Evolutionary conservation across 2,797 vertebrate species (phyloP), one percentile per base, ranked within the genome.

Genomic region (Schizopygopsis malacanthus): DNA sequence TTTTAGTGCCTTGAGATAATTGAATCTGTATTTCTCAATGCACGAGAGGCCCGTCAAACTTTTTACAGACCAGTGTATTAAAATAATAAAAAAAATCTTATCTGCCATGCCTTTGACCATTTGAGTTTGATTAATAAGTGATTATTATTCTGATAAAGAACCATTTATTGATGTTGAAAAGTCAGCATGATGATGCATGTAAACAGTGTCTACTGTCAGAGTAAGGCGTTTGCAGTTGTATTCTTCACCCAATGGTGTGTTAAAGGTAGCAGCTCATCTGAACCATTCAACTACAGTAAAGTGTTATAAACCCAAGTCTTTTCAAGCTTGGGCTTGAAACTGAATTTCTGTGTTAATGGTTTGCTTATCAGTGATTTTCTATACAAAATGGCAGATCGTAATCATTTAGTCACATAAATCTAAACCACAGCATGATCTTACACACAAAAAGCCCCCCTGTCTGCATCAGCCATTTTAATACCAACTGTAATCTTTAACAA

Each of bases 1-100:
- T 92, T 89, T 83, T 89, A 92, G 95, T 96, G 95, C 95, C 95
- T 96, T 96, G 94, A 82, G 88, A 87, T 88, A 86, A 91, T 93
- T 86, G 89, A 88, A 93, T 87, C 90, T 87, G 87, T 87, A 79
- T 84, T 89, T 76, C 83, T 65, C 52, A 79, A 70, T 33, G 82
- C 71, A 47, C 78, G 72, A 84, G 70, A 47, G 10, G 86, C 75
- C 33, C 78, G 28, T 56, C 77, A 63, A 52, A 76, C 22, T 78
- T 70, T 83, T 47, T 73, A 70, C 47, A 50, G 80, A 47, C 43
- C 61, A 43, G 56, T 67, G 41, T 85, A 79, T 82, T 83, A 63
- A 88, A 76, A n/a, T 39, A 65, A 50, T 39, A 2, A 10, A 43
- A 61, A n/a, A 5, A 61, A 43, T 76, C 61, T 85, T 75, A 59